A percentile compares a stretch with the other conserved stretches of the same genome.
phyloP scores from a whole-genome alignment of 2,113 vertebrate species.

The Rhinolophus ferrumequinum region DNA sequence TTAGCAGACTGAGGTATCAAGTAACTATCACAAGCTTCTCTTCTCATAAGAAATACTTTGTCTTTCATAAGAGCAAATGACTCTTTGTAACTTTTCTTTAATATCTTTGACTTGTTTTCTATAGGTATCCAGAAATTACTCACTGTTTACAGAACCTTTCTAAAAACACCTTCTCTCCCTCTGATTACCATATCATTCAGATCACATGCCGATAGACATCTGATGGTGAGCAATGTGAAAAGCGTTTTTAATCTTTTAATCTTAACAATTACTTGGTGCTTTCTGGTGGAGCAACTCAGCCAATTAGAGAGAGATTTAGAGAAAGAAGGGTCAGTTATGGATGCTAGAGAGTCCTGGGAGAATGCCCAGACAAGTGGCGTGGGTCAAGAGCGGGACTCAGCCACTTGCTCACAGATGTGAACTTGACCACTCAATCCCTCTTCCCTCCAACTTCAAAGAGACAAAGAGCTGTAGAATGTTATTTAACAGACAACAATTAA shows the following conservation, averaged over 20 bases:
- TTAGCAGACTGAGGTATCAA: not conserved
- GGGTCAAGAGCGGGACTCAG: not conserved
- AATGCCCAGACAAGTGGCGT: not conserved
- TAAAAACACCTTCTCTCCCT: not conserved
- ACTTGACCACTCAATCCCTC: not conserved
- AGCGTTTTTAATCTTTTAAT: not conserved
- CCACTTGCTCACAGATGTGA: not conserved
- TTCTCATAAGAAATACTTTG: not conserved
- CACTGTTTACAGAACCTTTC: not conserved
- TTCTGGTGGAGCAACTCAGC: not conserved
- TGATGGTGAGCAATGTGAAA: not conserved
- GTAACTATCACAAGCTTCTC: not conserved
- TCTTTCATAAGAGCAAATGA: slow-evolving; percentile 16
- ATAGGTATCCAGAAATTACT: not conserved
- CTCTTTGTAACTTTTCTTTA: not conserved
- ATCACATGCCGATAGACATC: not conserved
- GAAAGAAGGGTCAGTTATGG: not conserved
- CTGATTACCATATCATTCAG: too few relatives aligned
- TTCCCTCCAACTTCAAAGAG: not conserved
- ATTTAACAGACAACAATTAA: not conserved
- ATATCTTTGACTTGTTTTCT: not conserved
- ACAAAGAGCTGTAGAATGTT: not conserved
- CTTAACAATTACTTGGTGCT: not conserved
- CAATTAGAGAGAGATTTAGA: not conserved
- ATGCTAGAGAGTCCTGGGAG: not conserved